Conservation (phyloP, 2,113 vertebrate species). For the Athene noctua region DNA sequence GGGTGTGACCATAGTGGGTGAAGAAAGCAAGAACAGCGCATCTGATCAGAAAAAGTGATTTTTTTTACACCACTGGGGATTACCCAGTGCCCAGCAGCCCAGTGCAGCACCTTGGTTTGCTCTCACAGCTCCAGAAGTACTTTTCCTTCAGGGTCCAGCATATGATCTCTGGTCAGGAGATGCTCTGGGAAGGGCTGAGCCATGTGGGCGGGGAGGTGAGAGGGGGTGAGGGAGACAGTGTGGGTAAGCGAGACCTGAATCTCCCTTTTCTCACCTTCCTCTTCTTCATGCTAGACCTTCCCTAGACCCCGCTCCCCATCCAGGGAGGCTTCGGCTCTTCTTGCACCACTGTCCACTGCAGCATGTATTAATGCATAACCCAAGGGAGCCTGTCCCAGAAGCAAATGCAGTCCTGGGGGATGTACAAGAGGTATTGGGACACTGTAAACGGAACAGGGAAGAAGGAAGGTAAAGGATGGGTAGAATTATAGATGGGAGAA, state of each 20-base stretch:
- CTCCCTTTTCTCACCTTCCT: neutral
- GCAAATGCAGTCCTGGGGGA: neutral
- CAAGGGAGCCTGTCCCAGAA: neutral
- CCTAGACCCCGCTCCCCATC: rapidly evolving
- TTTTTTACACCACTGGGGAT: neutral
- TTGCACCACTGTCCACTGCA: neutral
- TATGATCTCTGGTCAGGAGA: neutral
- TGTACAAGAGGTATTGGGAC: neutral
- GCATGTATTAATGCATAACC: neutral
- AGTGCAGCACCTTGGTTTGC: neutral
- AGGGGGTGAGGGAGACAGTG: neutral
- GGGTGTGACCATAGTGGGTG: neutral
- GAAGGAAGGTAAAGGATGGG: neutral
- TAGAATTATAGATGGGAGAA: neutral
- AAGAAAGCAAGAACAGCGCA: neutral
- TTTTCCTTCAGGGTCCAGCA: neutral
- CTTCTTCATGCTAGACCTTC: neutral
- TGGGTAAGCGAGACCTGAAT: neutral
- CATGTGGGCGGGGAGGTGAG: too few species aligned
- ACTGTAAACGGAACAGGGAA: neutral
- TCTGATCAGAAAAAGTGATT: rapidly evolving
- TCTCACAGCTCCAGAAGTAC: neutral
- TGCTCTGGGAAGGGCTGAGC: neutral
- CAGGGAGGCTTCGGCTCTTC: neutral
- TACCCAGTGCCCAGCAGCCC: neutral